Evolutionary conservation across 2,113 vertebrate genomes (phyloP).

Genomic region (Rhinopomastus cyanomelas): DNA sequence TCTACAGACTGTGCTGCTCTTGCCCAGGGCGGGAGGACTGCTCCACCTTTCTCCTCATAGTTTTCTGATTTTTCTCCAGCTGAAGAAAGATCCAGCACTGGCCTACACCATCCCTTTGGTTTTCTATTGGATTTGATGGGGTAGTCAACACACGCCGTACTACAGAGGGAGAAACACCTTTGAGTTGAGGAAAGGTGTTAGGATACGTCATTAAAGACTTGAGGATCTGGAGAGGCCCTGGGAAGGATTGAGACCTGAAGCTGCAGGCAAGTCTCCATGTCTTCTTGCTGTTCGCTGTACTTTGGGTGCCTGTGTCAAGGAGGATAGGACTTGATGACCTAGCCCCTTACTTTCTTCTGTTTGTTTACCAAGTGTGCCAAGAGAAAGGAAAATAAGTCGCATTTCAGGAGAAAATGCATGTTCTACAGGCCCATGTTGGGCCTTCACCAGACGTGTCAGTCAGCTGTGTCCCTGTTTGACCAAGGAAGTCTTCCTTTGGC

Average conservation of each 20-base stretch:
- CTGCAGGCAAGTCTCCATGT: neutral
- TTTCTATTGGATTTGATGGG: neutral
- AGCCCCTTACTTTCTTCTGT: neutral
- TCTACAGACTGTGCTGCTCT: neutral
- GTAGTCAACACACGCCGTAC: neutral
- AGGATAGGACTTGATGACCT: neutral
- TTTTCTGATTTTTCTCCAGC: neutral
- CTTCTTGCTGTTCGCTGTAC: neutral
- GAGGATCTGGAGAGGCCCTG: neutral
- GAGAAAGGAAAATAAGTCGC: neutral
- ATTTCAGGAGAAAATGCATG: neutral
- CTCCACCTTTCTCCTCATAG: neutral
- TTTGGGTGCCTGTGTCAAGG: neutral
- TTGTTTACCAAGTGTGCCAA: neutral
- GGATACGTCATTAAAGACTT: neutral
- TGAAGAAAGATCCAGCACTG: neutral
- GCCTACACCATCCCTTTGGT: neutral
- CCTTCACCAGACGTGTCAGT: neutral
- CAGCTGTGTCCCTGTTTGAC: neutral
- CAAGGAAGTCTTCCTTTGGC: neutral
- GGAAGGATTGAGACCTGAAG: neutral
- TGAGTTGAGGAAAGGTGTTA: neutral
- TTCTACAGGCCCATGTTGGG: neutral
- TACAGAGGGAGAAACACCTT: neutral
- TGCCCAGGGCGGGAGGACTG: neutral